Evolutionary conservation across 2,797 vertebrate species (phyloP).

Genomic region (Eulemur coronatus): DNA sequence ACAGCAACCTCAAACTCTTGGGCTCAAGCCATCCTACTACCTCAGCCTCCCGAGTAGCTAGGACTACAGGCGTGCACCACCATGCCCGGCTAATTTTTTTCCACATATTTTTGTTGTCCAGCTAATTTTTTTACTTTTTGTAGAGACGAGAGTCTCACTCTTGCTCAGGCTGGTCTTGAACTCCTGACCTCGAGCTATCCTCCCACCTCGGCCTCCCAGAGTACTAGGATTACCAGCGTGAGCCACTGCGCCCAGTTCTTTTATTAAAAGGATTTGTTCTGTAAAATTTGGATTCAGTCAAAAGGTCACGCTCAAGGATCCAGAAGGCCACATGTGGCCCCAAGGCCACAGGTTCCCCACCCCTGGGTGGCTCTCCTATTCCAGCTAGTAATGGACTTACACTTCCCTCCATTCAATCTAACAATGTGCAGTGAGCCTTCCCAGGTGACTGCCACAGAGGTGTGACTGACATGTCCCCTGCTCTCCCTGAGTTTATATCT

Average conservation of each 20-base stretch:
- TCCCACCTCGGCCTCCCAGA: no score
- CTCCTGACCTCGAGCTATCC: no score
- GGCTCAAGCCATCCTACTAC: no score
- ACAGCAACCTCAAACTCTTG: no score
- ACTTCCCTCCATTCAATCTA: neutral
- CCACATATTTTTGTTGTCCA: no score
- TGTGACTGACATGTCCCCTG: neutral
- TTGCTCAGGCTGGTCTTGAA: no score
- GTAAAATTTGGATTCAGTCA: neutral
- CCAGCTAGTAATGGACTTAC: neutral
- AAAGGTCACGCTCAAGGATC: neutral
- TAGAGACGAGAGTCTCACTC: no score
- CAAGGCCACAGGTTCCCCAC: neutral
- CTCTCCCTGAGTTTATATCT: neutral
- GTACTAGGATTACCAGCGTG: no score
- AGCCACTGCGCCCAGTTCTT: neutral
- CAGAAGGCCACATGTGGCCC: neutral
- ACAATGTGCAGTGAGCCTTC: neutral
- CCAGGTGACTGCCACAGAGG: neutral
- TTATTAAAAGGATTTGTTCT: neutral
- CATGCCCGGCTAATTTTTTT: no score
- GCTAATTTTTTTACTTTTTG: no score
- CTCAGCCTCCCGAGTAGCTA: no score
- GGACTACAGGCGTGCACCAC: no score
- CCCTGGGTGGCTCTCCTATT: neutral